Evolutionary conservation across 1,140 invertebrate genomes (phyloP), one percentile per base, ranked within the genome.

Genomic region (Hermetia illucens): DNA sequence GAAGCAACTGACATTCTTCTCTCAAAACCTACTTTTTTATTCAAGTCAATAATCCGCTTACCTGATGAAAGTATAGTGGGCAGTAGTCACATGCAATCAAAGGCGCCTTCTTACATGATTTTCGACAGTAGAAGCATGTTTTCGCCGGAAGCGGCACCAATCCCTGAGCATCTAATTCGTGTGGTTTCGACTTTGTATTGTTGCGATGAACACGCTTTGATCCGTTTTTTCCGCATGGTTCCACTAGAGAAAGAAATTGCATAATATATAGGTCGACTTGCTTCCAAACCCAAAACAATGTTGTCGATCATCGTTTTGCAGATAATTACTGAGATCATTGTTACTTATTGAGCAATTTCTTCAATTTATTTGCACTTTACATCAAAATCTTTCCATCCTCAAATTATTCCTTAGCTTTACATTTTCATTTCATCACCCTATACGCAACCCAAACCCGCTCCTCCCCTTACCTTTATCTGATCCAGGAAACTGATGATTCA

Each of bases 61-160:
- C 63, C 64, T 87, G 69, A 62, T 96, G 92, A 61, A 82, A 96
- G 47, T 80, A 73, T 33, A 88, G 62, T 1, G 85, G 78, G 61
- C 93, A 97, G 58, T 86, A 96, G 65, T 96, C 92, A 62, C 93
- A 97, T 34, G 86, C 79, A 21, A 96, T 66, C 30, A 95, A 65
- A 16, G 86, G 81, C 1, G 79, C 85, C 33, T 72, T 66, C 36
- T 84, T 75, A 58, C 84, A 91, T 38, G 83, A 88, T 49, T 77
- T 82, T 34, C 70, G 70, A 54, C 88, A 93, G 47, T 80, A 75
- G 52, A 79, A 87, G 61, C 89, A 93, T 2, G 79, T 62, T 56
- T 78, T 76, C 2, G 84, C 82, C 10, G 88, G 86, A 25, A 89
- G 54, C 27, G 83, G 82, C 34, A 89, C 82, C 50, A 84, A 63